These are phyloP conservation scores for Telmatochromis sp. DNA, from an alignment of 2,113 vertebrate species.

Conservation along the genomic window DNA sequence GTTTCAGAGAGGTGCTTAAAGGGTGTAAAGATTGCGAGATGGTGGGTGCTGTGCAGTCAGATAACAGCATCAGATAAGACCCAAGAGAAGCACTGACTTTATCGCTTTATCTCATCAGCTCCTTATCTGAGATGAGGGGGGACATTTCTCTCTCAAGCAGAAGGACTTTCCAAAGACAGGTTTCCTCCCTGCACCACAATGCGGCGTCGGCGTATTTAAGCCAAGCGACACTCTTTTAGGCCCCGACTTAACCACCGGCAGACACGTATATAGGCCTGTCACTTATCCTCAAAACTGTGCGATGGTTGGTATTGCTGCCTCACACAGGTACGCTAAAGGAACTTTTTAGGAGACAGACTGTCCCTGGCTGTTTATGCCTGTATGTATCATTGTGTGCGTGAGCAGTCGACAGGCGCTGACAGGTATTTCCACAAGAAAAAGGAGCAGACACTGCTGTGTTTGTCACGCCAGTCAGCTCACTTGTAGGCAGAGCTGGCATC, in stretches of 20 bases:
- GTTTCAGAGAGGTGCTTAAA: constrained; percentile 67
- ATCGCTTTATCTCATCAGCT: constrained; percentile 65
- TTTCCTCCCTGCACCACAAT: constrained; percentile 45
- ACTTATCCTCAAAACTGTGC: neutral
- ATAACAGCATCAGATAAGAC: constrained; percentile 71
- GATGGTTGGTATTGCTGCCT: neutral
- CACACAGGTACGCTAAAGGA: neutral
- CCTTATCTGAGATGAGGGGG: constrained; percentile 66
- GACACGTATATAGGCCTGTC: neutral
- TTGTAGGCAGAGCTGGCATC: constrained; percentile 39
- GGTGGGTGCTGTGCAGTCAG: constrained; percentile 64
- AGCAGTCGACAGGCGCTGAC: constrained; percentile 48
- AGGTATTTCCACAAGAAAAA: constrained; percentile 54
- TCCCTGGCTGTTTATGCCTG: constrained; percentile 2
- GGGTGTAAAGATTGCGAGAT: constrained; percentile 65
- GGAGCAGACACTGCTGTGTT: constrained; percentile 39
- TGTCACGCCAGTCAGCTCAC: constrained; percentile 53
- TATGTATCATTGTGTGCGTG: neutral
- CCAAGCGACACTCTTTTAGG: neutral
- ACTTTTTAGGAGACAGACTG: constrained; percentile 31
- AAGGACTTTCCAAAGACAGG: constrained; percentile 74
- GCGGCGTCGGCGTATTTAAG: neutral
- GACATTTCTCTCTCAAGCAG: constrained; percentile 66
- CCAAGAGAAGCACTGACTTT: constrained; percentile 66
- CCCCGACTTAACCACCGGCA: neutral